Base-by-base conservation (phyloP, 1,140 invertebrate species). In the Sycophila sp. region DNA sequence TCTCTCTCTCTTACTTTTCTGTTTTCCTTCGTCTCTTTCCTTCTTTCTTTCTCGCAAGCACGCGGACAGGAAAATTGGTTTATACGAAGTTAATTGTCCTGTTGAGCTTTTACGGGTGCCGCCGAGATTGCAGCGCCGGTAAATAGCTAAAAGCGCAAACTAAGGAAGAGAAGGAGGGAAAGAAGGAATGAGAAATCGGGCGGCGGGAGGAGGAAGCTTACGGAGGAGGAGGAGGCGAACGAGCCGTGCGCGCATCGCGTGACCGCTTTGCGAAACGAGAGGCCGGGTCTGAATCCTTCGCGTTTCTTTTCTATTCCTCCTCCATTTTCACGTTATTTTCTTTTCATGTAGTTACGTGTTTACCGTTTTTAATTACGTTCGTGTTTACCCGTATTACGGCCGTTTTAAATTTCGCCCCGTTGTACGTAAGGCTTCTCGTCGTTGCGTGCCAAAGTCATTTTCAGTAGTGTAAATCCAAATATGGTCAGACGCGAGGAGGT, bases 211-310 rank as follows among this genome's bases (percentile, higher is more conserved):
- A 47, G 15, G 24, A 6, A 6, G 11, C 19, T 6, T n/a, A 47
- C 17, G 45, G 17, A 30, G 10, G n/a, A 30, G 2, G 17, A 2
- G 32, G 17, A 24, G 36, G 34, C 13, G 24, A 62, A 45, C 24
- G 30, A 36, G 30, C 19, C 32, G 15, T n/a, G n/a, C 15, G 26
- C 3, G 17, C 42, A 51, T 63, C 60, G 63, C 63, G 63, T 65
- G 63, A 65, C 63, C 36, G 40, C 63, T 65, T 53, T 5, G 47
- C 13, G 30, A 51, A 51, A 51, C 42, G 36, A 64, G 30, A 38
- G 28, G 17, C 40, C 28, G 11, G 4, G 26, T 11, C 3, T 13
- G 30, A 55, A 22, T 26, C 24, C 24, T 60, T 13, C 45, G 19
- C n/a, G 19, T 42, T 28, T 45, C 58, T 42, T 45, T 60, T 30